These are phyloP conservation scores for Nymphalis c-album DNA, from an alignment of 2,888 invertebrate species.

Conservation along the genomic window DNA sequence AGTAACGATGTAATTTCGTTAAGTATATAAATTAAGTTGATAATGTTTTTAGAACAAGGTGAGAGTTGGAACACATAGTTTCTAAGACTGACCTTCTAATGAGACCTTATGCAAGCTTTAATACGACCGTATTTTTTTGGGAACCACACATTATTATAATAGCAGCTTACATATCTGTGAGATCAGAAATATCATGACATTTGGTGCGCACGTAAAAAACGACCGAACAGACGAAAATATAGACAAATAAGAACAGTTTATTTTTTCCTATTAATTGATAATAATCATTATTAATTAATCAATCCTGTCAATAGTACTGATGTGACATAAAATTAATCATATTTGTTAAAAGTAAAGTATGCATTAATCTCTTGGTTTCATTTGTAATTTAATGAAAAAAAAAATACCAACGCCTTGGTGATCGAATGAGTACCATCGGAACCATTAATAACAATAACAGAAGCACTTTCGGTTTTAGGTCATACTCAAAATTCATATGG, in stretches of 20 bases:
- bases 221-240: not conserved
- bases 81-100: constrained; percentile 35
- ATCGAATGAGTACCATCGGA: not conserved
- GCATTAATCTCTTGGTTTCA: no score
- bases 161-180: constrained; percentile 18
- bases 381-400: no score
- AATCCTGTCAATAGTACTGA: not conserved
- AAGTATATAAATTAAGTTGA: constrained; percentile 33
- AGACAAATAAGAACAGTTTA: not conserved
- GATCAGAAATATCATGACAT: not conserved
- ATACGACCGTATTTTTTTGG: constrained; percentile 29
- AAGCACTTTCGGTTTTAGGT: constrained; percentile 20
- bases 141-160: constrained; percentile 34
- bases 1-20: constrained; percentile 26
- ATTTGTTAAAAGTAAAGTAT: no score
- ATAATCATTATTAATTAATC: not conserved
- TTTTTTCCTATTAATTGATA: not conserved
- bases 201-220: not conserved
- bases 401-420: not conserved
- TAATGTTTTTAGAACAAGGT: constrained; percentile 38
- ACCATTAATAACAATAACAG: not conserved
- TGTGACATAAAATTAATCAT: no score
- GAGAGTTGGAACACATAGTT: constrained; percentile 35
- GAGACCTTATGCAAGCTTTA: constrained; percentile 33
- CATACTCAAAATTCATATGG: constrained; percentile 27